These are phyloP conservation scores for Poecilobothrus nobilitatus DNA, from an alignment of 2,888 invertebrate species.

Conservation along the genomic window DNA sequence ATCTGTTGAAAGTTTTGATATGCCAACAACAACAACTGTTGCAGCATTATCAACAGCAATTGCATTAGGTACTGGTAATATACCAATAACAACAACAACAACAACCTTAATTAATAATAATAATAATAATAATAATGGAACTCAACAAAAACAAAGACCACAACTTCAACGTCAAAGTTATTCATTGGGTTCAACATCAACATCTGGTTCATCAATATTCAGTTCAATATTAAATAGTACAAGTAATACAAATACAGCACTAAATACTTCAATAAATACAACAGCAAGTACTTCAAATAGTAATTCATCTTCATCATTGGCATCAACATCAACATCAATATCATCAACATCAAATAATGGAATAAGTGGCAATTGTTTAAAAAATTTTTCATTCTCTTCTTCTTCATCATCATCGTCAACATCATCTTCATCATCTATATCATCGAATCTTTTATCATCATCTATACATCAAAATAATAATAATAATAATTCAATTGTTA, in stretches of 20 bases:
- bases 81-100: not conserved
- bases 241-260: slow-evolving; percentile 10
- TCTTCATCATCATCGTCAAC: slow-evolving; percentile 20
- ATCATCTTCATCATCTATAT: slow-evolving; percentile 17
- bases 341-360: slow-evolving; percentile 20
- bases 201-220: slow-evolving; percentile 20
- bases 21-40: slow-evolving; percentile 16
- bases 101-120: slow-evolving; percentile 12
- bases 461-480: slow-evolving; percentile 13
- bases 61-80: not conserved
- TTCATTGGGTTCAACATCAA: slow-evolving; percentile 20
- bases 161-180: not conserved
- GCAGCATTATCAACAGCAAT: slow-evolving; percentile 11
- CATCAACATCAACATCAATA: slow-evolving; percentile 23
- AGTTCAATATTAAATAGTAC: slow-evolving; percentile 13
- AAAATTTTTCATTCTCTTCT: slow-evolving; percentile 15
- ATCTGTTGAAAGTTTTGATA: slow-evolving; percentile 39
- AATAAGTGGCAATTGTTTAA: not conserved
- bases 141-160: not conserved
- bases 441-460: slow-evolving; percentile 9
- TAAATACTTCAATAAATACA: slow-evolving; percentile 12
- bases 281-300: not conserved
- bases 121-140: not conserved
- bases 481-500: slow-evolving; percentile 26
- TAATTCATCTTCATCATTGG: slow-evolving; percentile 17